Conservation (phyloP, 1,140 invertebrate species). For the Cydia pomonella region DNA sequence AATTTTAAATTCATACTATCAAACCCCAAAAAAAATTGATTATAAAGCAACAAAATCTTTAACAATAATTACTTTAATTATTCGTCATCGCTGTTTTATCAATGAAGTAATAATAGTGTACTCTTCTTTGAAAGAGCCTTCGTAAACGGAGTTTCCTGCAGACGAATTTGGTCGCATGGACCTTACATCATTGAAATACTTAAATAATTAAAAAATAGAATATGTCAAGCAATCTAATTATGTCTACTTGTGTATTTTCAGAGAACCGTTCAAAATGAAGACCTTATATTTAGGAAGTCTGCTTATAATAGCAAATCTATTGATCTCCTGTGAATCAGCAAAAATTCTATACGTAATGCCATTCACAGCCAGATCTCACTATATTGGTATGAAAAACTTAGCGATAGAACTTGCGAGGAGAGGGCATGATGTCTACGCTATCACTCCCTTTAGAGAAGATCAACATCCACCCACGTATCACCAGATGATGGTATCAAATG, state of each 20-base stretch:
- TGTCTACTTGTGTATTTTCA: not conserved
- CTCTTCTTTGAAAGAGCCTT: too few relatives aligned
- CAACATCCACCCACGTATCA: slow-evolving; percentile 43
- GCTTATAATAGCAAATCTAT: not conserved
- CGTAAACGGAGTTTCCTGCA: too few relatives aligned
- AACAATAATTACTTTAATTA: too few relatives aligned
- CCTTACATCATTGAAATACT: too few relatives aligned
- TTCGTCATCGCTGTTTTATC: too few relatives aligned
- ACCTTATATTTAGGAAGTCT: not conserved
- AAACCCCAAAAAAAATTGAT: too few relatives aligned
- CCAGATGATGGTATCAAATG: slow-evolving; percentile 41
- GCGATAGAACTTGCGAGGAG: slow-evolving; percentile 62
- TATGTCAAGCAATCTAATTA: too few relatives aligned
- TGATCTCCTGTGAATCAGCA: slow-evolving; percentile 29
- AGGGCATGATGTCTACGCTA: slow-evolving; percentile 75
- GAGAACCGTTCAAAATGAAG: slow-evolving; percentile 15
- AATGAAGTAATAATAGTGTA: too few relatives aligned
- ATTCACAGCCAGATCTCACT: slow-evolving; percentile 64
- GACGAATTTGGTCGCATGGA: too few relatives aligned
- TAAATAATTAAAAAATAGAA: too few relatives aligned
- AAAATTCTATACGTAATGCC: slow-evolving; percentile 58
- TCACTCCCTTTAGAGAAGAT: slow-evolving; percentile 51
- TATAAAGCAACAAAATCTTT: too few relatives aligned
- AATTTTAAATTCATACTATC: too few relatives aligned
- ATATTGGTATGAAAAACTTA: slow-evolving; percentile 59